Evolutionary conservation across 2,888 invertebrate genomes (phyloP).

Genomic region (Calephelis perditalis): DNA sequence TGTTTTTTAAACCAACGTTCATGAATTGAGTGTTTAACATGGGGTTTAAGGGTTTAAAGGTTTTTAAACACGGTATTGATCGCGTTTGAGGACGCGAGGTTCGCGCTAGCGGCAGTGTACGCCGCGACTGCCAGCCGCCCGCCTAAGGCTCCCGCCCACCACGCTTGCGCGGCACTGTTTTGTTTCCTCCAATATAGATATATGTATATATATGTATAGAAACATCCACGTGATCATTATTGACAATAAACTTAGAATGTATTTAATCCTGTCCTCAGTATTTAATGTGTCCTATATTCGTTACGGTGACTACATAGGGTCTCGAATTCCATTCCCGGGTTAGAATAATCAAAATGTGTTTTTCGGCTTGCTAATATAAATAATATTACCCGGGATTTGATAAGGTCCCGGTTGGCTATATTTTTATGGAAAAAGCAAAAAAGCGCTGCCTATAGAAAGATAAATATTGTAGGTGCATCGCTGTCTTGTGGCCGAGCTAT

Average conservation of each 20-base stretch:
- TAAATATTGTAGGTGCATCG: no score
- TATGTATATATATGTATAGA: conserved; percentile 33
- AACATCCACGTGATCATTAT: conserved; percentile 43
- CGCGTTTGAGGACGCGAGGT: conserved; percentile 50
- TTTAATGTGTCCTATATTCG: neutral
- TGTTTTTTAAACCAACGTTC: neutral
- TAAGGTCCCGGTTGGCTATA: no score
- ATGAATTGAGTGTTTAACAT: neutral
- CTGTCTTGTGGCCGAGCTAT: no score
- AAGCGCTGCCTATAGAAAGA: no score
- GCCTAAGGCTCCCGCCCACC: conserved; percentile 33
- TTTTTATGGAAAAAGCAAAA: no score
- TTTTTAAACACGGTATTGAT: conserved; percentile 46
- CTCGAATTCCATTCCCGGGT: no score
- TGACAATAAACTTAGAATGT: conserved; percentile 40
- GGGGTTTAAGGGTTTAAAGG: conserved; percentile 13
- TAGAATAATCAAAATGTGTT: no score
- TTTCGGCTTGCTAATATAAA: no score
- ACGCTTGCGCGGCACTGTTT: conserved; percentile 57
- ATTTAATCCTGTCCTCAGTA: conserved; percentile 10
- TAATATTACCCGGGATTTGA: no score
- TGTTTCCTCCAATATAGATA: conserved; percentile 51
- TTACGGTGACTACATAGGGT: no score
- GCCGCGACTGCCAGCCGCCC: conserved; percentile 67
- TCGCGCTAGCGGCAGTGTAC: conserved; percentile 66